Conservation (phyloP, 2,113 vertebrate species). For the Leptobrachium ailaonicum region DNA sequence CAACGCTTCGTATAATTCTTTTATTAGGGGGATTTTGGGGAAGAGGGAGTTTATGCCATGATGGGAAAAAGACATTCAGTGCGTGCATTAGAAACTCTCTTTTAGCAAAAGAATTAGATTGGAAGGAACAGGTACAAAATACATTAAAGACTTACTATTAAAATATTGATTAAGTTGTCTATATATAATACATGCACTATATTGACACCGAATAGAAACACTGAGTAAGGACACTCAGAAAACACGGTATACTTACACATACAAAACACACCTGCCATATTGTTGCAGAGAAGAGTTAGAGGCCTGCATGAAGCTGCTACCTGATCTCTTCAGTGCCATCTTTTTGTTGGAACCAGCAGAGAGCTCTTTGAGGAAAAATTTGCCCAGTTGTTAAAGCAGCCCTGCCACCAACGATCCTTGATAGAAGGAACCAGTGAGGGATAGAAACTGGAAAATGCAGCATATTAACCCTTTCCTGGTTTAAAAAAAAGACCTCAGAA, state of each 20-base stretch:
- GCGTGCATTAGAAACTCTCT: too few relatives aligned
- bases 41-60: too few relatives aligned
- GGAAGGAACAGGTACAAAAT: too few relatives aligned
- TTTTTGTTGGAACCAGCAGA: constrained; percentile 24
- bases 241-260: constrained; percentile 14
- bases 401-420: constrained; percentile 43
- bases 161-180: too few relatives aligned
- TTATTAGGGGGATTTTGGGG: too few relatives aligned
- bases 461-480: constrained; percentile 37
- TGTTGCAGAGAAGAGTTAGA: constrained; percentile 42
- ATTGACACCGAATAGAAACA: too few relatives aligned
- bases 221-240: not conserved
- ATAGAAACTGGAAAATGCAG: constrained; percentile 40
- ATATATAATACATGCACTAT: too few relatives aligned
- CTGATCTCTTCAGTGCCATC: constrained; percentile 37
- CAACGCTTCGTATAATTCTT: too few relatives aligned
- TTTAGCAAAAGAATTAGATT: too few relatives aligned
- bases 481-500: not conserved
- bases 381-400: constrained; percentile 20
- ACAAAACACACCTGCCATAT: constrained; percentile 44
- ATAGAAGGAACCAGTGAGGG: constrained; percentile 32
- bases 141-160: too few relatives aligned
- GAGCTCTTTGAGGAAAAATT: constrained; percentile 31
- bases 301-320: constrained; percentile 28
- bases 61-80: too few relatives aligned